Evolutionary conservation across 1,140 invertebrate genomes (phyloP).

Genomic region (Cyphomyrmex costatus): DNA sequence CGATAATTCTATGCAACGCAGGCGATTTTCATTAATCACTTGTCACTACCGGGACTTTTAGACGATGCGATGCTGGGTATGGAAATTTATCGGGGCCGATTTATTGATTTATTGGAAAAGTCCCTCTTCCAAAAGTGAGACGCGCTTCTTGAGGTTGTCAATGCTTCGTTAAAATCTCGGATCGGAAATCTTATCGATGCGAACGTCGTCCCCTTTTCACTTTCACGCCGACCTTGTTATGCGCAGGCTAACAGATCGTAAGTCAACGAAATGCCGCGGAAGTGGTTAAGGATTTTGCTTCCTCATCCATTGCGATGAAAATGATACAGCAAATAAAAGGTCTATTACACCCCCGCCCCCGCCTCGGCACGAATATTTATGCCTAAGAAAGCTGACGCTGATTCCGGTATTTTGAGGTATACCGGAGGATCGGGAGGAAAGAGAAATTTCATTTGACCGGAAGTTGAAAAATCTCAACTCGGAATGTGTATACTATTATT

Average conservation of each 20-base stretch:
- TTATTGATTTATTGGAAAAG: conserved; percentile 54
- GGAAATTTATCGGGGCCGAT: conserved; percentile 67
- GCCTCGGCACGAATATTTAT: conserved; percentile 5
- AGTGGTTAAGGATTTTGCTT: conserved; percentile 32
- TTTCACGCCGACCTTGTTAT: conserved; percentile 72
- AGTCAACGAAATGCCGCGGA: conserved; percentile 62
- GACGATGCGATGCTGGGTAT: conserved; percentile 26
- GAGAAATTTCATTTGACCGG: not conserved
- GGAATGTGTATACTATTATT: not conserved
- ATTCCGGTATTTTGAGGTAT: conserved; percentile 23
- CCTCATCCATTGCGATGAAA: conserved; percentile 12
- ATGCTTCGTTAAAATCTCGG: conserved; percentile 51
- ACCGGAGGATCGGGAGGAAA: not conserved
- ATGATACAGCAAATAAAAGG: conserved; percentile 35
- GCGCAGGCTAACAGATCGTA: conserved; percentile 27
- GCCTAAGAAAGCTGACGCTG: not conserved
- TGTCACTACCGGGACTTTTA: not conserved
- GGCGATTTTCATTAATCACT: conserved; percentile 16
- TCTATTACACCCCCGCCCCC: conserved; percentile 32
- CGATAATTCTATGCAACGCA: not conserved
- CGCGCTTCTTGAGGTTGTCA: conserved; percentile 66
- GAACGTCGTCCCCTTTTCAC: conserved; percentile 70
- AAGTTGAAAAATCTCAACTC: not conserved
- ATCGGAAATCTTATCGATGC: not conserved
- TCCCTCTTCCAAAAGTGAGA: not conserved